Evolutionary conservation across 23 tunicate genomes (phyloP).

Genomic region (Trididemnum clinides): DNA sequence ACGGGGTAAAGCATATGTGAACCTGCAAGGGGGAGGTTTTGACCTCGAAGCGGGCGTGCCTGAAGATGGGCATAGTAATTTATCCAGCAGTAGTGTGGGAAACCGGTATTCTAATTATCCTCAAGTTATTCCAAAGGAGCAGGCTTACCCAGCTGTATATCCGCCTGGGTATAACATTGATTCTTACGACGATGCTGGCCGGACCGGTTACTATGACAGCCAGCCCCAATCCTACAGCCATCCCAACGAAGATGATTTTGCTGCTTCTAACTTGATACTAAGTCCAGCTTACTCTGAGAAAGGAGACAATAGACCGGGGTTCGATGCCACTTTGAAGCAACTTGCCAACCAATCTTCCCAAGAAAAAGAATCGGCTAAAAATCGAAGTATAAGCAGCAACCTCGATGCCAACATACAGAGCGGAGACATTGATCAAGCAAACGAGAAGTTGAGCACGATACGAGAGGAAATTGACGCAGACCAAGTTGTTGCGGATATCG

Average conservation of each 20-base stretch:
- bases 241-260: slow-evolving; percentile 53
- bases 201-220: not conserved
- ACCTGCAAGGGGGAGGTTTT: slow-evolving; percentile 57
- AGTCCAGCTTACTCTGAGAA: slow-evolving; percentile 47
- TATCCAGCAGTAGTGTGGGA: slow-evolving; percentile 60
- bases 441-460: slow-evolving; percentile 66
- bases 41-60: slow-evolving; percentile 15
- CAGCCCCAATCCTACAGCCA: slow-evolving; percentile 3
- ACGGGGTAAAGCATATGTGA: slow-evolving; percentile 60
- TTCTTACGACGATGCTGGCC: not conserved
- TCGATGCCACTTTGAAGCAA: slow-evolving; percentile 38
- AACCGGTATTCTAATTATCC: slow-evolving; percentile 34
- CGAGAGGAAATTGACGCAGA: slow-evolving; percentile 79
- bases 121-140: slow-evolving; percentile 25
- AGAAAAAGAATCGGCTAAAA: not conserved
- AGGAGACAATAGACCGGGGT: slow-evolving; percentile 41
- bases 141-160: not conserved
- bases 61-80: slow-evolving; percentile 71
- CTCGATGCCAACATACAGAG: not conserved
- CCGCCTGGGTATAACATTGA: not conserved
- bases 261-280: slow-evolving; percentile 59
- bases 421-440: not conserved
- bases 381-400: not conserved
- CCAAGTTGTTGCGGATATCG: slow-evolving; percentile 76
- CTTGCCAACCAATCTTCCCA: not conserved